Evolutionary conservation across 2,113 vertebrate species (phyloP).

Genomic region (Otus sunia): DNA sequence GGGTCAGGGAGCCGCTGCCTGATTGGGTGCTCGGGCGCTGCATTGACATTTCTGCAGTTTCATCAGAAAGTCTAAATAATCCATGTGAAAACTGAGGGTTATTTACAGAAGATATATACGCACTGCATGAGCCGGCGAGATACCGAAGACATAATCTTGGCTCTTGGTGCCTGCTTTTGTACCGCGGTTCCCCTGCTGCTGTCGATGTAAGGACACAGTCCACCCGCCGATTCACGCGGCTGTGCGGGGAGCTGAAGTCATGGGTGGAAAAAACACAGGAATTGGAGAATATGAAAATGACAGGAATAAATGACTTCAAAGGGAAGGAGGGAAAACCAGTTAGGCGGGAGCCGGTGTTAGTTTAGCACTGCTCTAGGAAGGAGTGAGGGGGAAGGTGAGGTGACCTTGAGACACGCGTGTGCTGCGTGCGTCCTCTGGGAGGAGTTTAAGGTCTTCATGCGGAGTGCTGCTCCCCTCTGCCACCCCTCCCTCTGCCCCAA

Average conservation of each 20-base stretch:
- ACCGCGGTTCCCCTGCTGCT: rapidly evolving
- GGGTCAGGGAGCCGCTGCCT: slow-evolving; percentile 74
- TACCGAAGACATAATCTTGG: background rate
- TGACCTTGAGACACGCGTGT: rapidly evolving
- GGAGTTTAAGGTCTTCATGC: background rate
- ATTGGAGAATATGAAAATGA: background rate
- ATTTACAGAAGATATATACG: slow-evolving; percentile 63
- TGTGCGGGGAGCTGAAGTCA: background rate
- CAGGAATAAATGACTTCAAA: background rate
- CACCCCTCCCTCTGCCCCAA: background rate
- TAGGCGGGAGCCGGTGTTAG: background rate
- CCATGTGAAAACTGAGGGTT: slow-evolving; percentile 61
- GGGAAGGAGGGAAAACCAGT: background rate
- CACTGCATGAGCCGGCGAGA: background rate
- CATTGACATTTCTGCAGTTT: slow-evolving; percentile 80
- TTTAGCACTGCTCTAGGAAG: background rate
- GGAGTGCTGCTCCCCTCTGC: background rate
- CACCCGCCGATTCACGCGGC: background rate
- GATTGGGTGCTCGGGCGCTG: slow-evolving; percentile 78
- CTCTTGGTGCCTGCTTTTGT: background rate
- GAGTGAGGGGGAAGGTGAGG: background rate
- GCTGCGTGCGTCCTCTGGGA: background rate
- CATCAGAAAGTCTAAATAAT: slow-evolving; percentile 80
- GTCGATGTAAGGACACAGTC: rapidly evolving
- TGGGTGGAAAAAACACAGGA: rapidly evolving